Evolutionary conservation across 2,888 invertebrate species (phyloP).

Genomic region (Seira ritae): DNA sequence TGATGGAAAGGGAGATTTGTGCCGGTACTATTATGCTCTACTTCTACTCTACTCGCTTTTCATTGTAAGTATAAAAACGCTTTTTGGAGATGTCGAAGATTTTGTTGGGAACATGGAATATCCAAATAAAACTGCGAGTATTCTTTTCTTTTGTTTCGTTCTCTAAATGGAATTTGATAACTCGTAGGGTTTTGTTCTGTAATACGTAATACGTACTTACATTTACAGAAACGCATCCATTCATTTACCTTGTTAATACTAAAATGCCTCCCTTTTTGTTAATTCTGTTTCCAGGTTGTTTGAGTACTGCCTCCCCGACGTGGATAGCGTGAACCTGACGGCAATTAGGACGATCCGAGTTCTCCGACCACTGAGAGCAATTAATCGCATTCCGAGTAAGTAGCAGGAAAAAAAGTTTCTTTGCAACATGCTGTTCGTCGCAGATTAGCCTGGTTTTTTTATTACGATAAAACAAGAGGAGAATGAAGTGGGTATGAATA

Average conservation of each 20-base stretch:
- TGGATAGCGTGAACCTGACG: slow-evolving; percentile 98
- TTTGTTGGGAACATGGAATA: neutral
- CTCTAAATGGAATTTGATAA: neutral
- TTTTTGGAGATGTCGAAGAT: neutral
- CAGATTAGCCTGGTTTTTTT: neutral
- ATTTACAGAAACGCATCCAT: neutral
- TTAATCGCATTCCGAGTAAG: slow-evolving; percentile 99
- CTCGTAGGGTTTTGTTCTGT: neutral
- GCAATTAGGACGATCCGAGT: slow-evolving; percentile 99
- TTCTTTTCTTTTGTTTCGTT: neutral
- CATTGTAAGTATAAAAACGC: neutral
- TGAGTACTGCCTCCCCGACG: slow-evolving; percentile 90
- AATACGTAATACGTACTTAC: neutral
- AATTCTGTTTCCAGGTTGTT: slow-evolving; percentile 80
- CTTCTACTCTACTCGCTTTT: neutral
- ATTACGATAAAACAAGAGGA: too few relatives aligned
- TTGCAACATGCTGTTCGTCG: slow-evolving; percentile 24
- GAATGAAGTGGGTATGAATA: too few relatives aligned
- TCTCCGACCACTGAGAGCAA: slow-evolving; percentile 95
- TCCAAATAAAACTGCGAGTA: neutral
- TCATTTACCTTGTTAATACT: slow-evolving; percentile 26
- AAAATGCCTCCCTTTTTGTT: neutral
- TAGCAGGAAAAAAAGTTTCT: slow-evolving; percentile 74
- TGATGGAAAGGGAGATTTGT: neutral
- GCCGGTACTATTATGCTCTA: neutral